Evolutionary conservation across 1,140 invertebrate species (phyloP), one percentile per base, ranked within the genome.

Genomic region (Triops longicaudatus): DNA sequence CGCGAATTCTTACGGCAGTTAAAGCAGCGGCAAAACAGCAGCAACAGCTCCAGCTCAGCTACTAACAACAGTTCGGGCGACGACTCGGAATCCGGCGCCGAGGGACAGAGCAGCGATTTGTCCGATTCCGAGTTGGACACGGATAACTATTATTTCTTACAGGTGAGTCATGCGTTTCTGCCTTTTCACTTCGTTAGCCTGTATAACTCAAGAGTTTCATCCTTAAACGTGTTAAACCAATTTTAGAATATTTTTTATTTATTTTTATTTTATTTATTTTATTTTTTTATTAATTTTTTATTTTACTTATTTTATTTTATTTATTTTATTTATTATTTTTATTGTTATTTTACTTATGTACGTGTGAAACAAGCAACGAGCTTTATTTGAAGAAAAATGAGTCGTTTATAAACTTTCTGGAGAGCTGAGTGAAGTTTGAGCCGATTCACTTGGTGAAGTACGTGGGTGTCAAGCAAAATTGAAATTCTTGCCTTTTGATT

Each of bases 141-240:
- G 78, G 95, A 98, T 78, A 94, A 92, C 83, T 97, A 94, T 84
- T 97, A 96, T 83, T 98, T 98, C 79, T 81, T 89, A 5, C 80
- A 81, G 79, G 81, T 81, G 77, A 78, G 44, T 11, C 26, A 17
- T 31, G 26, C 12, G 31, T 81, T 83, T 94, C 3, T 50, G 0
- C 26, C 6, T 7, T 7, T 28, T 44, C 26, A n/a, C n/a, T n/a
- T n/a, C n/a, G n/a, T n/a, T n/a, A n/a, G n/a, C n/a, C n/a, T n/a
- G n/a, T n/a, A n/a, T n/a, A n/a, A n/a, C n/a, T n/a, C n/a, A n/a
- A n/a, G n/a, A n/a, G n/a, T n/a, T n/a, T n/a, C n/a, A n/a, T n/a
- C n/a, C n/a, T n/a, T n/a, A n/a, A n/a, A n/a, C n/a, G n/a, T n/a
- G n/a, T n/a, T n/a, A n/a, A n/a, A n/a, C n/a, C n/a, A n/a, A n/a